phyloP scores from a whole-genome alignment of 23 tunicate species.

The Ciona savignyi region DNA sequence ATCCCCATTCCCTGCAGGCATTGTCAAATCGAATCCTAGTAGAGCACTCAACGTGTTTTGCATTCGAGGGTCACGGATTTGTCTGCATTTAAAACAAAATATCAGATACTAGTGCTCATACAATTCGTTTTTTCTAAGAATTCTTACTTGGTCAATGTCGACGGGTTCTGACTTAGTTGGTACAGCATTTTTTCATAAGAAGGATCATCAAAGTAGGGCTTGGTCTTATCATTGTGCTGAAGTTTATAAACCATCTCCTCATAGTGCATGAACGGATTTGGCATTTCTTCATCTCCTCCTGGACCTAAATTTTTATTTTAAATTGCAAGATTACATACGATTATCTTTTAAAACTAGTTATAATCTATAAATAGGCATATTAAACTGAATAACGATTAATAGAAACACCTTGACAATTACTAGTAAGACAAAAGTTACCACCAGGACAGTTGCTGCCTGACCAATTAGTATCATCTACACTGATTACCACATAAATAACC shows the following conservation, averaged over 20 bases:
- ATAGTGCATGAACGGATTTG: constrained; percentile 59
- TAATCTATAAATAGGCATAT: no score
- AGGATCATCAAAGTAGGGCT: constrained; percentile 55
- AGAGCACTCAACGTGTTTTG: constrained; percentile 63
- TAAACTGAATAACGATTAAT: no score
- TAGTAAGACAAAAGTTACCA: no score
- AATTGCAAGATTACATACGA: no score
- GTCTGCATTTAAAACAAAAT: constrained; percentile 3
- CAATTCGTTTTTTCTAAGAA: no score
- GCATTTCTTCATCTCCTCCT: constrained; percentile 8
- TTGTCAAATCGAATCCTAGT: constrained; percentile 57
- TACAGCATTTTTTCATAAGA: constrained; percentile 53
- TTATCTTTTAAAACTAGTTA: no score
- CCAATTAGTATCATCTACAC: no score
- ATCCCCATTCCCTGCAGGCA: constrained; percentile 33
- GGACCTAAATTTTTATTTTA: constrained; percentile 26
- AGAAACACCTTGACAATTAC: no score
- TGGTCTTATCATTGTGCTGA: constrained; percentile 47
- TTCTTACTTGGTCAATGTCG: constrained; percentile 13
- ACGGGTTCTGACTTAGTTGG: constrained; percentile 44
- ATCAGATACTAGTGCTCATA: no score
- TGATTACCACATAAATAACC: no score
- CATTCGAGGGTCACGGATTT: constrained; percentile 71
- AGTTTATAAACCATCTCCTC: constrained; percentile 43
- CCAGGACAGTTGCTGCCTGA: no score